Conservation (phyloP, 2,113 vertebrate species). For the Octodon degus region DNA sequence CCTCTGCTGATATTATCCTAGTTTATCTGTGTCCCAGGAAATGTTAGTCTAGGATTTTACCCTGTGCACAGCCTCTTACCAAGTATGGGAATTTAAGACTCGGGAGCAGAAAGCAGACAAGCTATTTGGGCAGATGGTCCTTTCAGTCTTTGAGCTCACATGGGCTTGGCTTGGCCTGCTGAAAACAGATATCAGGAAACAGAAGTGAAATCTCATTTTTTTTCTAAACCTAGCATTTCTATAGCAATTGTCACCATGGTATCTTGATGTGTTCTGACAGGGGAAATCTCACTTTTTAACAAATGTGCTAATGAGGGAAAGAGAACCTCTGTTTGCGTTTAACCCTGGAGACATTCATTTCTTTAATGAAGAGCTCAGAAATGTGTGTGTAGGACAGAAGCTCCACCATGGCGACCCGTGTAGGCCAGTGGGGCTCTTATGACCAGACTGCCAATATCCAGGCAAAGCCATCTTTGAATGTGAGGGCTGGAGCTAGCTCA, state of each 20-base stretch:
- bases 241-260: slow-evolving; percentile 77
- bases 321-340: slow-evolving; percentile 20
- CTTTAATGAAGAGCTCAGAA: slow-evolving; percentile 52
- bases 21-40: slow-evolving; percentile 28
- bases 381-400: neutral
- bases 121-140: neutral
- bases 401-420: neutral
- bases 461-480: neutral
- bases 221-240: slow-evolving; percentile 80
- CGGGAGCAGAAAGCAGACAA: neutral
- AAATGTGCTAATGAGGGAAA: neutral
- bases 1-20: neutral
- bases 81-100: neutral
- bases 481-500: neutral
- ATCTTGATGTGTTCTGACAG: slow-evolving; percentile 74
- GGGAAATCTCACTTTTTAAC: slow-evolving; percentile 59
- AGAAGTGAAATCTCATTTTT: slow-evolving; percentile 59
- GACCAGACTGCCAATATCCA: neutral
- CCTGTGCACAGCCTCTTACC: neutral
- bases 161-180: neutral
- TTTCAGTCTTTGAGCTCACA: neutral
- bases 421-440: neutral
- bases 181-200: slow-evolving; percentile 42
- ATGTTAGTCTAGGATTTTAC: neutral
- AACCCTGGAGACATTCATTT: slow-evolving; percentile 27